Conservation (phyloP, 2,797 vertebrate genomes). For the Platyrinchus mystaceus region DNA sequence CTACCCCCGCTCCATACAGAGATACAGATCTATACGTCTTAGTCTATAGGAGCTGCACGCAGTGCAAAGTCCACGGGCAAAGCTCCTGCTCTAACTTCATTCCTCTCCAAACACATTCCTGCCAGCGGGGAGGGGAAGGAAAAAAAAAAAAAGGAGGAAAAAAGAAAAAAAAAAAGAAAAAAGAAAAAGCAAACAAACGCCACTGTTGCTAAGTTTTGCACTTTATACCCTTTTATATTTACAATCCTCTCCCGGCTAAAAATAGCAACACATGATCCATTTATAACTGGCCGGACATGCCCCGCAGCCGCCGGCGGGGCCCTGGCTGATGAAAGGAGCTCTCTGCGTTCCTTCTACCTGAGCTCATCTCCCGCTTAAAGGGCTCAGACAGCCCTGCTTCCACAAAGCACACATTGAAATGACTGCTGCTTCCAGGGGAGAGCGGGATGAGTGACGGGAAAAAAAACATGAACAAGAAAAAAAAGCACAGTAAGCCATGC, state of each 20-base stretch:
- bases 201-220: slow-evolving; percentile 68
- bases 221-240: slow-evolving; percentile 71
- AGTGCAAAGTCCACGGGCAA: slow-evolving; percentile 53
- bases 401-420: slow-evolving; percentile 49
- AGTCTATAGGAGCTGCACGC: not conserved
- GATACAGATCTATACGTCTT: not conserved
- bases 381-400: slow-evolving; percentile 34
- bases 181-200: slow-evolving; percentile 45
- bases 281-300: slow-evolving; percentile 64
- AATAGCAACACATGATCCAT: slow-evolving; percentile 67
- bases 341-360: slow-evolving; percentile 61
- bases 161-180: not conserved
- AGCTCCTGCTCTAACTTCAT: slow-evolving; percentile 29
- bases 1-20: not conserved
- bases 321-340: slow-evolving; percentile 58
- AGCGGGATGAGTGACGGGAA: not conserved
- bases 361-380: slow-evolving; percentile 45
- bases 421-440: slow-evolving; percentile 25
- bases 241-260: slow-evolving; percentile 66
- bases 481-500: accelerated
- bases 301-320: slow-evolving; percentile 46
- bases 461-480: not conserved
- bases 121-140: not conserved
- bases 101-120: slow-evolving; percentile 53
- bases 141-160: not conserved